Base-by-base conservation (phyloP, 2,797 vertebrate genomes). In the Sciaenops ocellatus region DNA sequence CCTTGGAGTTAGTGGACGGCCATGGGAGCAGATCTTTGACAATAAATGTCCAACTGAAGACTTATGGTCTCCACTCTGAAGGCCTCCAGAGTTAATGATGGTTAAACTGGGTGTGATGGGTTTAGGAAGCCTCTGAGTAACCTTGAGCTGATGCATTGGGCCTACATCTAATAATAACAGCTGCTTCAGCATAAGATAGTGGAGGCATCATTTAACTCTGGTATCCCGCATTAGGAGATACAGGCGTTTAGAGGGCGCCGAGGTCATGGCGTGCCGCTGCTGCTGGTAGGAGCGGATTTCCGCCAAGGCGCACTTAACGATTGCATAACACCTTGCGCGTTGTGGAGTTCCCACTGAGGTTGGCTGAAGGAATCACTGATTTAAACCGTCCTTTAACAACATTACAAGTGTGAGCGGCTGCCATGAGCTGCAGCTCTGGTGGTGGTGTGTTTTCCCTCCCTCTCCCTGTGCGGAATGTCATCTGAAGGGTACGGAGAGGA, bases 401-500 rank as follows among this genome's bases (percentile, higher is more conserved):
- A 83, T 55, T 62, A 6, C 6, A 12, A 54, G 6, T 10, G 75
- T 3, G 65, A 51, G 68, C 61, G 50, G 67, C 57, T 34, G 70
- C 60, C 57, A 24, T 18, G 30, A 48, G 63, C 72, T 18, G 84
- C 82, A 44, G 85, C 75, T 67, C 83, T 22, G 62, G 3, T 22
- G 78, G 2, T 22, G 44, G 4, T 59, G 38, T 50, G 50, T 54
- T 30, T 38, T 38, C 34, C 34, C 34, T 38, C 34, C 34, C 34
- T 38, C 34, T 38, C 34, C 34, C 20, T 61, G 77, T 13, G 77
- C 67, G 82, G 94, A 95, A 95, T 94, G 94, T 94, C 94, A 94
- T 93, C 87, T 94, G 93, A 94, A 95, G 93, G 94, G 93, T 94
- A 91, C 80, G 0, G 69, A 77, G 81, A 85, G 75, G 71, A 83